Percentiles rank a stretch among this genome's conserved stretches.
These are phyloP conservation scores for Tetragonula clypearis DNA, from an alignment of 1,140 invertebrate species.

Conservation along the genomic window DNA sequence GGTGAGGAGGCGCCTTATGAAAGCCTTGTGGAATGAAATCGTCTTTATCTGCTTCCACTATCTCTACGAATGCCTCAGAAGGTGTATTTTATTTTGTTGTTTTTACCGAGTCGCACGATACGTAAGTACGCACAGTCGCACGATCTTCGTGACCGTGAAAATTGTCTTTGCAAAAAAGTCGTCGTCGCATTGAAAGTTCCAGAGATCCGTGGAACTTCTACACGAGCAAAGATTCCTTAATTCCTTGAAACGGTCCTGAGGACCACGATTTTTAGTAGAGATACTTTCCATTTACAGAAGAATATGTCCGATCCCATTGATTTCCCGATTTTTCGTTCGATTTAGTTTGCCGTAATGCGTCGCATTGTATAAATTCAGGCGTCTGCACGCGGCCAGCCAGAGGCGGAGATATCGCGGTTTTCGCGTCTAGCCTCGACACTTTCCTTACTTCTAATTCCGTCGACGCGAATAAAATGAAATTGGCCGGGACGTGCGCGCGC, in stretches of 20 bases:
- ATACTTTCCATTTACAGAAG: neutral
- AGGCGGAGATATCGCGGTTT: neutral
- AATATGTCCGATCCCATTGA: no score
- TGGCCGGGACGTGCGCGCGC: conserved; percentile 19
- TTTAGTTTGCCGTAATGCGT: neutral
- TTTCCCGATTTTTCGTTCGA: no score
- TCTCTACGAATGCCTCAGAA: neutral
- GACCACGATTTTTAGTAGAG: neutral
- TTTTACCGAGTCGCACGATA: neutral
- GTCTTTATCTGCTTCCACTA: conserved; percentile 9
- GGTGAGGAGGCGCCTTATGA: neutral
- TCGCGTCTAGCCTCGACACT: conserved; percentile 9
- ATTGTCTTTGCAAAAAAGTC: neutral
- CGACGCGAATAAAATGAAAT: conserved; percentile 35
- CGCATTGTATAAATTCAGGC: neutral
- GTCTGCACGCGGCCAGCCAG: neutral
- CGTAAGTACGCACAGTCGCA: no score
- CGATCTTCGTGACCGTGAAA: no score
- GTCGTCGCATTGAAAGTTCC: neutral
- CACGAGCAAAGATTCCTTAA: no score
- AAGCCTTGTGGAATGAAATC: neutral
- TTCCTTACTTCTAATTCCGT: conserved; percentile 37
- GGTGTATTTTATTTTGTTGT: neutral
- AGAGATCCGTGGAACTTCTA: no score
- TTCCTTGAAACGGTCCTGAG: no score